Evolutionary conservation across 2,113 vertebrate genomes (phyloP), one percentile per base, ranked within the genome.

Genomic region (Onychostruthus taczanowskii): DNA sequence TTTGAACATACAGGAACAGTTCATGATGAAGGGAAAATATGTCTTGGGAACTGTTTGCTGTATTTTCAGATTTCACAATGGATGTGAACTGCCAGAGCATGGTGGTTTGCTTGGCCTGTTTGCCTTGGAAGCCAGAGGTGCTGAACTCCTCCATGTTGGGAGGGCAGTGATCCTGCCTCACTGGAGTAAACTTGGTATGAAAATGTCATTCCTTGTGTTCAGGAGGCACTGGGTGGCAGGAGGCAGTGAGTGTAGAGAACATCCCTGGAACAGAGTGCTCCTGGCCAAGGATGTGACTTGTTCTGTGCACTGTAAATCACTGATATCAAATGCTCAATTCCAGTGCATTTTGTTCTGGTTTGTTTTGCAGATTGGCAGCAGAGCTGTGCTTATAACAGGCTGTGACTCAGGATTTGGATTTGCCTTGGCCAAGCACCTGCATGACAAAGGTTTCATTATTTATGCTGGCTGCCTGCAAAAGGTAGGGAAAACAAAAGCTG

Each of bases 401-500:
- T 98, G 98, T 69, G 98, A 98, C 89, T 98, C 98, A 2, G 98
- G 98, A 56, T 98, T 98, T 72, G 98, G 98, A 74, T 98, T 98
- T 92, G 96, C 78, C 39, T 86, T 98, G 69, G 98, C 98, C 81
- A 98, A 98, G 53, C 97, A 98, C 62, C 96, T 98, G 28, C 98
- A 98, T 39, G 28, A 82, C 3, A 96, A 98, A 95, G 98, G 98
- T 79, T 98, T 98, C 89, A 95, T 97, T 50, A 70, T 98, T 82
- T 98, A 98, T 7, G 98, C 98, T 63, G 98, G 98, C 56, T 98
- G 98, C 79, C 94, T 98, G 72, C 84, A 98, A 85, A 98, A 98
- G 98, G 98, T 98, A 98, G 50, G 96, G 77, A 30, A 83, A 33
- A 72, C 46, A 72, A 62, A 79, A 78, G 6, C 35, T 68, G 3